Evolutionary conservation across 2,888 invertebrate species (phyloP).

Genomic region (Incurvaria masculella): DNA sequence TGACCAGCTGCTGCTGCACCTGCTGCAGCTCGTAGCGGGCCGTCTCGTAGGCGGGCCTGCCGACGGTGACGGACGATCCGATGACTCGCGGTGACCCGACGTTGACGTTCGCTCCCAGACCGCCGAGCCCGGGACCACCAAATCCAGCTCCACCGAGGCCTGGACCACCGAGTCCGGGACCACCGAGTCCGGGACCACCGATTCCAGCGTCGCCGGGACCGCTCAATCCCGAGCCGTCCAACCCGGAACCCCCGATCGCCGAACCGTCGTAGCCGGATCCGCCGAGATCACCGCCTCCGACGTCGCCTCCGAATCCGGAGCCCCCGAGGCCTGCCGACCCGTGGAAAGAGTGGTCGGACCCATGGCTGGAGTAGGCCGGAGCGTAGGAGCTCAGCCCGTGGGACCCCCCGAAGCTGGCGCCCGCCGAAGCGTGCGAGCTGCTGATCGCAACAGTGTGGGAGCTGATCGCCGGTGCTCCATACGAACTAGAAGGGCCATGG

Average conservation of each 20-base stretch:
- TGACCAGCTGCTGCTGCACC: slow-evolving; percentile 43
- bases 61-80: slow-evolving; percentile 12
- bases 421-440: neutral
- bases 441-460: too few relatives aligned
- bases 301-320: slow-evolving; percentile 13
- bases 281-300: slow-evolving; percentile 11
- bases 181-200: slow-evolving; percentile 8
- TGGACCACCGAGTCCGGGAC: slow-evolving; percentile 7
- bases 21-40: slow-evolving; percentile 44
- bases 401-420: neutral
- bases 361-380: slow-evolving; percentile 19
- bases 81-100: slow-evolving; percentile 24
- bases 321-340: slow-evolving; percentile 7
- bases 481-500: slow-evolving; percentile 37
- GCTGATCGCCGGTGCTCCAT: slow-evolving; percentile 35
- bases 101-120: slow-evolving; percentile 28
- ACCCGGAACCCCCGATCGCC: slow-evolving; percentile 2
- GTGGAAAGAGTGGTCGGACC: slow-evolving; percentile 12
- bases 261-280: slow-evolving; percentile 11
- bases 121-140: slow-evolving; percentile 28
- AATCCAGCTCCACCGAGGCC: slow-evolving; percentile 6
- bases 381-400: slow-evolving; percentile 24
- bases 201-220: slow-evolving; percentile 8
- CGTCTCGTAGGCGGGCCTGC: slow-evolving; percentile 21
- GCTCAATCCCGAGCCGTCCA: slow-evolving; percentile 6